Evolutionary conservation across 37 sponge, comb jelly and placozoan species (phyloP).

Genomic region (Crambe crambe): DNA sequence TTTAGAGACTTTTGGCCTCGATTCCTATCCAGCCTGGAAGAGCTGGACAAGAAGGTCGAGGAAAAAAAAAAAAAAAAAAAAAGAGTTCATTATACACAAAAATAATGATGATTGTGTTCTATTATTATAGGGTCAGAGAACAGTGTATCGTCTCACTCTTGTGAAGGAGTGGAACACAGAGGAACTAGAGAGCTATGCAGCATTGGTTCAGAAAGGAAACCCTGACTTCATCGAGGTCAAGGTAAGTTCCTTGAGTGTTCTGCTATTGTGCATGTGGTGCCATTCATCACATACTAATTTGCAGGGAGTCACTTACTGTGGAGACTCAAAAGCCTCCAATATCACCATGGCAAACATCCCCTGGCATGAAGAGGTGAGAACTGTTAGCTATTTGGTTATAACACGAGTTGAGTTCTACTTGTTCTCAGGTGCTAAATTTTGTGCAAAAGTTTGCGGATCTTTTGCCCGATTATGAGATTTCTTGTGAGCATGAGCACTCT

Average conservation of each 20-base stretch:
- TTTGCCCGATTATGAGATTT: slow-evolving; percentile 85
- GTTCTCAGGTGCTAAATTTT: slow-evolving; percentile 78
- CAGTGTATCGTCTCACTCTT: slow-evolving; percentile 94
- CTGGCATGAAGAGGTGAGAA: slow-evolving; percentile 93
- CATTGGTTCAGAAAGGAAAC: slow-evolving; percentile 73
- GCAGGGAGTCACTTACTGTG: slow-evolving; percentile 96
- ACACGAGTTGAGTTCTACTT: background rate
- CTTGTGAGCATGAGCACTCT: slow-evolving; percentile 97
- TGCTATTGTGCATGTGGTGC: background rate
- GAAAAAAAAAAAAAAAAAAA: background rate
- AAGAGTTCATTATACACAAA: background rate
- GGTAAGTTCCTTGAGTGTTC: slow-evolving; percentile 7
- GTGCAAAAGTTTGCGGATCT: slow-evolving; percentile 76
- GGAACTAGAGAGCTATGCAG: slow-evolving; percentile 83
- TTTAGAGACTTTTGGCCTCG: slow-evolving; percentile 94
- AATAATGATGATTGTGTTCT: background rate
- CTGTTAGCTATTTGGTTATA: background rate
- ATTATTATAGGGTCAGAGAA: slow-evolving; percentile 79
- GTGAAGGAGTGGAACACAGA: slow-evolving; percentile 97
- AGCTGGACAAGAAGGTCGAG: slow-evolving; percentile 78
- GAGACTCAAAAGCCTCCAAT: slow-evolving; percentile 85
- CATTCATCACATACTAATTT: background rate
- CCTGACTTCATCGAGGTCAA: slow-evolving; percentile 98
- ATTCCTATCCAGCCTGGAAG: slow-evolving; percentile 78
- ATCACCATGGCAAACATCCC: slow-evolving; percentile 94